phyloP scores from a whole-genome alignment of 2,888 invertebrate genomes.

The Zele albiditarsus region DNA sequence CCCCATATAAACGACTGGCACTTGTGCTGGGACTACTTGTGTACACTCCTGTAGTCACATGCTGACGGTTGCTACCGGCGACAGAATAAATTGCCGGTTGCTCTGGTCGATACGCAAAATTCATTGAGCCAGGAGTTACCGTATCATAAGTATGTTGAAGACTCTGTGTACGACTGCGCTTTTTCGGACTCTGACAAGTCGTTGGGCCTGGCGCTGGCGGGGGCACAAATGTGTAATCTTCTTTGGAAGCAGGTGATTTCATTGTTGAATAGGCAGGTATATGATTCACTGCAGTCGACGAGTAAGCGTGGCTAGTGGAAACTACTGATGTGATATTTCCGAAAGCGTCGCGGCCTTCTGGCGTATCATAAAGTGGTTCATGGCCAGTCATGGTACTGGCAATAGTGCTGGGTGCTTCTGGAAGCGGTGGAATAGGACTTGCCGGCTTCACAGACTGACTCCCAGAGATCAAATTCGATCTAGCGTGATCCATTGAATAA shows the following conservation, averaged over 20 bases:
- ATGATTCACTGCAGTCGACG: slow-evolving; percentile 72
- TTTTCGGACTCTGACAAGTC: slow-evolving; percentile 72
- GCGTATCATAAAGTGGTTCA: slow-evolving; percentile 69
- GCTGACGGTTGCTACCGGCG: slow-evolving; percentile 81
- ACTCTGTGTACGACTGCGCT: slow-evolving; percentile 69
- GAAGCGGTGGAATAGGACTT: slow-evolving; percentile 65
- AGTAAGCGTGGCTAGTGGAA: slow-evolving; percentile 55
- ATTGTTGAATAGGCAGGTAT: slow-evolving; percentile 75
- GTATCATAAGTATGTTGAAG: slow-evolving; percentile 62
- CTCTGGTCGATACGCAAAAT: slow-evolving; percentile 74
- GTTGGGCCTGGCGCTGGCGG: slow-evolving; percentile 74
- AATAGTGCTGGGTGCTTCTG: slow-evolving; percentile 53
- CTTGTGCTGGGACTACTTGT: slow-evolving; percentile 79
- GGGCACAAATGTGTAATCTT: slow-evolving; percentile 75
- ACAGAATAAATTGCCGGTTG: slow-evolving; percentile 84
- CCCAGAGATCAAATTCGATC: slow-evolving; percentile 56
- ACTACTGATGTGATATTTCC: slow-evolving; percentile 55
- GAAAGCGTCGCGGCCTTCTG: slow-evolving; percentile 66
- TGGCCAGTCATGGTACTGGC: slow-evolving; percentile 52
- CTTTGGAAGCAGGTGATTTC: slow-evolving; percentile 74
- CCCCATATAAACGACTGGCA: slow-evolving; percentile 72
- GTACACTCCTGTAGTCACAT: slow-evolving; percentile 83
- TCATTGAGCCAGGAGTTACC: slow-evolving; percentile 65
- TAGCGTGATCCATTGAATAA: slow-evolving; percentile 65
- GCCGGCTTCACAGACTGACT: slow-evolving; percentile 58